Conservation (phyloP, 2,797 vertebrate species). For the Falco novaeseelandiae region DNA sequence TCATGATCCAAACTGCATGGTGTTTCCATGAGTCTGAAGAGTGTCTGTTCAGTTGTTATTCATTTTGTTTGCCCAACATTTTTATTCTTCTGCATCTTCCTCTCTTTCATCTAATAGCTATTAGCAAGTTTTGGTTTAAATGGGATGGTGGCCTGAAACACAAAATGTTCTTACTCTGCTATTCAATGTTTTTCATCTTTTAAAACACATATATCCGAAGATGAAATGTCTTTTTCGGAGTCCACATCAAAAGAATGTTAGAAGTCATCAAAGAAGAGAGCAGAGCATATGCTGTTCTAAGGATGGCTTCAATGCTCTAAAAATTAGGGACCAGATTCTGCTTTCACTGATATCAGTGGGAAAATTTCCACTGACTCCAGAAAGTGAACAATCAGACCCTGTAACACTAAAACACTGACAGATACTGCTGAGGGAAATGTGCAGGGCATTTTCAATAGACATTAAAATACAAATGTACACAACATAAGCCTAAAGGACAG, state of each 20-base stretch:
- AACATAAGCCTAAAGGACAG: background rate
- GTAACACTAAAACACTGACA: background rate
- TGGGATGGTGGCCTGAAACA: constrained; percentile 31
- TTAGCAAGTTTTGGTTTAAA: constrained; percentile 25
- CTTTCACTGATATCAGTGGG: constrained; percentile 5
- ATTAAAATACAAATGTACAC: background rate
- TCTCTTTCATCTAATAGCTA: constrained; percentile 19
- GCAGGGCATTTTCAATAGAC: background rate
- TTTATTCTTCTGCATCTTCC: constrained; percentile 9
- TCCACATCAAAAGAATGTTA: constrained; percentile 84
- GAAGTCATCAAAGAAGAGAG: constrained; percentile 78
- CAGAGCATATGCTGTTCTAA: constrained; percentile 51
- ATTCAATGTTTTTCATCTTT: constrained; percentile 80
- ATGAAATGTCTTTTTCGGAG: constrained; percentile 75
- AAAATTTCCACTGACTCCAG: constrained; percentile 25
- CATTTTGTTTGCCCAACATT: background rate
- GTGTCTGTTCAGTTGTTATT: background rate
- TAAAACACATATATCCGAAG: constrained; percentile 80
- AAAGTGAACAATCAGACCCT: background rate
- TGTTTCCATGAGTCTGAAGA: background rate
- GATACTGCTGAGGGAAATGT: background rate
- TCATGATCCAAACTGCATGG: background rate
- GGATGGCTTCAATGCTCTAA: constrained; percentile 73
- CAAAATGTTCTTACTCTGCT: constrained; percentile 51
- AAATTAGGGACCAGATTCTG: constrained; percentile 23